These are phyloP conservation scores for Eclectus roratus DNA, from an alignment of 2,113 vertebrate species.

Conservation along the genomic window DNA sequence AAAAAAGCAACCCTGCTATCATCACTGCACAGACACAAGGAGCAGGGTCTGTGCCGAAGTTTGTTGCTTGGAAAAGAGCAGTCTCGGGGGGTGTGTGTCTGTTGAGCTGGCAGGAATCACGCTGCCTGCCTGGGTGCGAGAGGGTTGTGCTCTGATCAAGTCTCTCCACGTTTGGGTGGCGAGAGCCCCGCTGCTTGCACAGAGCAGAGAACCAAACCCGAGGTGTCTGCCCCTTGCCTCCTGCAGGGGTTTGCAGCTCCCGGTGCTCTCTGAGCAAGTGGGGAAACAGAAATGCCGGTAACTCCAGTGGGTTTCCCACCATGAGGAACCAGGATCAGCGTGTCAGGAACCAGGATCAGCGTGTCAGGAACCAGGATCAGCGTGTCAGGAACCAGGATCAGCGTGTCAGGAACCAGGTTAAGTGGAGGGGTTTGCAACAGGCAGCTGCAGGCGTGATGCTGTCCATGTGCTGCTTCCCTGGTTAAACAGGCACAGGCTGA, in stretches of 20 bases:
- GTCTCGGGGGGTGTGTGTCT: background rate
- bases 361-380: too few species aligned
- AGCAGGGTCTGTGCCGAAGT: background rate
- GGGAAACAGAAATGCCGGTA: background rate
- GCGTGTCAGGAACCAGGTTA: background rate
- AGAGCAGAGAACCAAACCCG: background rate
- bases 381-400: background rate
- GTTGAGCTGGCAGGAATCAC: background rate
- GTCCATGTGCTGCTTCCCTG: background rate
- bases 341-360: too few species aligned
- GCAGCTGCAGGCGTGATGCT: background rate
- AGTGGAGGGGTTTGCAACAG: background rate
- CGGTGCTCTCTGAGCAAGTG: fast-evolving
- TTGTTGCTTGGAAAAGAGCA: background rate
- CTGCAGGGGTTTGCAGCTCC: background rate
- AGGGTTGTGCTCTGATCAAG: background rate
- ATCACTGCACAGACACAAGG: background rate
- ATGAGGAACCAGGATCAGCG: too few species aligned
- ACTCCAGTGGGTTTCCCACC: too few species aligned
- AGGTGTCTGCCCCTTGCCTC: too few species aligned
- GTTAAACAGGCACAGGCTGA: background rate
- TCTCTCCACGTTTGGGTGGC: background rate
- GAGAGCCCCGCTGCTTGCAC: background rate
- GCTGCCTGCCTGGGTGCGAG: fast-evolving
- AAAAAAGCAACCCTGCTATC: background rate